Base-by-base conservation (phyloP, 2,888 invertebrate genomes). In the Disparrhopalites patrizii region DNA sequence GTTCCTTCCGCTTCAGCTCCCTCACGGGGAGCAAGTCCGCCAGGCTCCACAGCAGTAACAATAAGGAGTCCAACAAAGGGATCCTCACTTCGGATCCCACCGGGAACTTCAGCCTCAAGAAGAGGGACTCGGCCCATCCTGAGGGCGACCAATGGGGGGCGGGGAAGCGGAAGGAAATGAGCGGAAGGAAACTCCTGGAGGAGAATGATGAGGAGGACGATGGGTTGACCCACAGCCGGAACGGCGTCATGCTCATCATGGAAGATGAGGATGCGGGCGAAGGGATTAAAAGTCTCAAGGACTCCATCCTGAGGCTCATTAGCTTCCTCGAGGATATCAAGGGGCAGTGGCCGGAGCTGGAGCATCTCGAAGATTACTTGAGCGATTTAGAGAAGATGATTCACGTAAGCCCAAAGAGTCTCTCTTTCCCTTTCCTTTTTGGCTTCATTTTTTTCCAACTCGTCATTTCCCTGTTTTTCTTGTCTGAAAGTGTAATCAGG, bases 301-400 rank as follows among this genome's bases (percentile, higher is more conserved):
- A 65, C 23, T 62, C 65, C 20, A 54, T 68, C 15, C 10, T 60
- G 20, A 62, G 56, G 31, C 52, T 68, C n/a, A 60, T 54, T 31
- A 30, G 58, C 31, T 51, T 62, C n/a, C 50, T 68, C 57, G 81
- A 81, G 73, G 81, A 81, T 74, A 79, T 80, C 70, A 79, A 79
- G 66, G 81, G 81, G 38, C 79, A 80, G 68, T 81, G 79, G 74
- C 73, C 77, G 7, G 80, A 81, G 68, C 72, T 81, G 68, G 78
- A 79, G 69, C 76, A 76, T 28, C 73, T 81, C 63, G 79, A 81
- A 71, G 77, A 78, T 62, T 76, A 79, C 28, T 75, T 80, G 8
- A 74, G 76, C 36, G 74, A 76, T 25, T 71, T 81, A 33, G 78
- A 80, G 65, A 74, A 77, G 56, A 70, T 79, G 61, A 74, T 80